Evolutionary conservation across 2,797 vertebrate species (phyloP).

Genomic region (Setipinna tenuifilis): DNA sequence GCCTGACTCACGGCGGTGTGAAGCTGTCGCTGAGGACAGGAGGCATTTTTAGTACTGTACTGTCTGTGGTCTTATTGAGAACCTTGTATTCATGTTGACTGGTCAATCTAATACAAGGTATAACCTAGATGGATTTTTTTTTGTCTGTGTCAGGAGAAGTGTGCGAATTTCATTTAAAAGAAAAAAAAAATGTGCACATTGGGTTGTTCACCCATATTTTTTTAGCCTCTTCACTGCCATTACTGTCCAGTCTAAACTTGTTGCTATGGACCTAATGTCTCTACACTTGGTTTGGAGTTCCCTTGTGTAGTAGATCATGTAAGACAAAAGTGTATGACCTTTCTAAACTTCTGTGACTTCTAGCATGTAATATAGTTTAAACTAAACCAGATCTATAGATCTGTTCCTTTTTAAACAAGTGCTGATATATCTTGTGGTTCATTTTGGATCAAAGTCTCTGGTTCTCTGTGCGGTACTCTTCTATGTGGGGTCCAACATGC

Average conservation of each 20-base stretch:
- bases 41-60: constrained; percentile 15
- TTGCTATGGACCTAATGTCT: constrained; percentile 21
- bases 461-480: constrained; percentile 21
- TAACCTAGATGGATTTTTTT: constrained; percentile 23
- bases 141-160: background rate
- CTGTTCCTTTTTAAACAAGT: constrained; percentile 22
- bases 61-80: constrained; percentile 21
- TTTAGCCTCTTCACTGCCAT: constrained; percentile 25
- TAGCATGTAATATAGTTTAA: constrained; percentile 26
- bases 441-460: constrained; percentile 18
- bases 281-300: constrained; percentile 11
- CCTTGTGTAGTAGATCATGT: constrained; percentile 20
- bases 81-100: constrained; percentile 27
- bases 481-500: constrained; percentile 13
- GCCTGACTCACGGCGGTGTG: background rate
- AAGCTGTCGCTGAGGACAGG: background rate
- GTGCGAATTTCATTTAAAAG: constrained; percentile 7
- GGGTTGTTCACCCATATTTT: constrained; percentile 19
- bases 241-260: constrained; percentile 20
- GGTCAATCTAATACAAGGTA: constrained; percentile 24
- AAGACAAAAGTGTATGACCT: constrained; percentile 7
- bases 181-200: constrained; percentile 17
- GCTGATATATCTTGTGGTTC: constrained; percentile 22
- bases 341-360: constrained; percentile 20
- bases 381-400: constrained; percentile 10